Conservation (phyloP, 2,888 invertebrate genomes). For the Cephus pygmeus region DNA sequence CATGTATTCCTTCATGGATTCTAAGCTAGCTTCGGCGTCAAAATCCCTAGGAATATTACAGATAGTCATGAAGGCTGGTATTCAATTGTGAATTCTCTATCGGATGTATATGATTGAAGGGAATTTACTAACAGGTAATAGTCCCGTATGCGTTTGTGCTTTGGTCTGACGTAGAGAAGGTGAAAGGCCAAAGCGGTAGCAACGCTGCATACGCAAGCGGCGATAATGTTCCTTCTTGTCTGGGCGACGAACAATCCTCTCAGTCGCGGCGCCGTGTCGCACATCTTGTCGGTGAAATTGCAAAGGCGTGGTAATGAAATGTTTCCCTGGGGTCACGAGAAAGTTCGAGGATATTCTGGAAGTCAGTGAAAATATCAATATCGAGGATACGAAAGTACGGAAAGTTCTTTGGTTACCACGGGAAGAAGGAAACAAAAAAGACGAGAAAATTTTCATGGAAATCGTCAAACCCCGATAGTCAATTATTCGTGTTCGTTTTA, state of each 20-base stretch:
- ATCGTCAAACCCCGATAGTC: background rate
- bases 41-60: background rate
- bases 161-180: conserved; percentile 24
- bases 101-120: background rate
- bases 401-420: background rate
- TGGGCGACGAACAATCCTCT: conserved; percentile 21
- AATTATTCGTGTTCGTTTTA: background rate
- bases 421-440: background rate
- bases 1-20: conserved; percentile 19
- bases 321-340: conserved; percentile 3
- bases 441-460: background rate
- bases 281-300: conserved; percentile 14
- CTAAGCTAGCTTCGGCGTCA: conserved; percentile 19
- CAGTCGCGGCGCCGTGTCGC: conserved; percentile 21
- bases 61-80: background rate
- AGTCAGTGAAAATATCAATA: background rate
- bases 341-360: background rate
- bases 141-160: conserved; percentile 14
- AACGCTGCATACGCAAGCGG: background rate
- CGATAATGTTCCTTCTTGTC: conserved; percentile 22
- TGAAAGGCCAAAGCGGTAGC: conserved; percentile 12
- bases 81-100: background rate
- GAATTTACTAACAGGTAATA: conserved; percentile 22
- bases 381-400: background rate
- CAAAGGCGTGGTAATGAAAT: background rate